phyloP scores from a whole-genome alignment of 2,113 vertebrate species.

The Scolopax mira region DNA sequence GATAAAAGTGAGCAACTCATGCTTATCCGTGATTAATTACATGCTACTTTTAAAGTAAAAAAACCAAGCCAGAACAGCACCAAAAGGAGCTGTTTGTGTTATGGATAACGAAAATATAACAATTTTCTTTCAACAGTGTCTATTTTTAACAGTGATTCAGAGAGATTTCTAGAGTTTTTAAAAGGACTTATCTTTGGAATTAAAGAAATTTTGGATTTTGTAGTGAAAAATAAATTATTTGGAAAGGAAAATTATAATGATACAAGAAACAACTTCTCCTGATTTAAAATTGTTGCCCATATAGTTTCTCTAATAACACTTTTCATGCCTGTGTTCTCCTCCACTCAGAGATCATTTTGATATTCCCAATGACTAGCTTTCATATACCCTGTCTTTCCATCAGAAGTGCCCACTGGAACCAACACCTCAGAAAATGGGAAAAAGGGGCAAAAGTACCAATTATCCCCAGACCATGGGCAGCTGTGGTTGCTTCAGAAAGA shows the following conservation, averaged over 20 bases:
- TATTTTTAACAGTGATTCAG: neutral
- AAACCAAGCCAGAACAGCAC: neutral
- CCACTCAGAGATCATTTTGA: neutral
- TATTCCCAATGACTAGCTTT: neutral
- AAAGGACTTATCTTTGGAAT: neutral
- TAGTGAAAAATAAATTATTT: neutral
- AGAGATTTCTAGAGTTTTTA: neutral
- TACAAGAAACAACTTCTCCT: neutral
- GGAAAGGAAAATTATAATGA: neutral
- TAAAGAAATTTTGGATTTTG: neutral
- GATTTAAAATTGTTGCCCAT: neutral
- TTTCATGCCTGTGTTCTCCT: neutral
- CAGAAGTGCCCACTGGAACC: neutral
- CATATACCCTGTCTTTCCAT: neutral
- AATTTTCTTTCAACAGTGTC: neutral
- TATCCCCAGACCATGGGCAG: neutral
- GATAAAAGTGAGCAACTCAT: neutral
- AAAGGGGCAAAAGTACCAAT: neutral
- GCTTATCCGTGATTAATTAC: neutral
- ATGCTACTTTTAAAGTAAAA: neutral
- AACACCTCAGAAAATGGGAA: neutral
- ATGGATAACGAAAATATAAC: neutral
- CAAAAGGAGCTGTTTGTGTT: neutral
- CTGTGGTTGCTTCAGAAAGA: neutral
- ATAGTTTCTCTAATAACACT: neutral